Evolutionary conservation across 2,113 vertebrate genomes (phyloP).

Genomic region (Erpornis zantholeuca): DNA sequence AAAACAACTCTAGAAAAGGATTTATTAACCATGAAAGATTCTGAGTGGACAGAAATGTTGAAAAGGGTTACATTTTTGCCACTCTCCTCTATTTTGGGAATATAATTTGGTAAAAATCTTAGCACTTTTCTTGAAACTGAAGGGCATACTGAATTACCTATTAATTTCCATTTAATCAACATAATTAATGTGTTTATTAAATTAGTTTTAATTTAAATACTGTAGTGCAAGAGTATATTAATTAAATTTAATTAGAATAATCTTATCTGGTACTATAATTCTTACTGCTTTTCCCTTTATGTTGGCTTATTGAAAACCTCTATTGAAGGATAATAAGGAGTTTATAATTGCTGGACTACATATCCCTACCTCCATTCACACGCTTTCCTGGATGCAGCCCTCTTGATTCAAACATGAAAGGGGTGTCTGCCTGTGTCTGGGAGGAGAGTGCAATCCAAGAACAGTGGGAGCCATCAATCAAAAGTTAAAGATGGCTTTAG

Average conservation of each 20-base stretch:
- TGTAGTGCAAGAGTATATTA: not conserved
- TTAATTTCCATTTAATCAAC: not conserved
- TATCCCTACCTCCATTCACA: rapidly evolving
- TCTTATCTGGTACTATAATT: not conserved
- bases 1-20: not conserved
- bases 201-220: conserved; percentile 10
- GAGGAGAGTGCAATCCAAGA: not conserved
- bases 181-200: conserved; percentile 43
- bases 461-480: not conserved
- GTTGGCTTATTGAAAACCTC: not conserved
- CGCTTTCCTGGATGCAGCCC: not conserved
- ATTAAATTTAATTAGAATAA: conserved; percentile 48
- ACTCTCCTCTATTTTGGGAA: not conserved
- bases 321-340: not conserved
- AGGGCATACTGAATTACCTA: not conserved
- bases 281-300: not conserved
- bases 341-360: not conserved
- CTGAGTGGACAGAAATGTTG: not conserved
- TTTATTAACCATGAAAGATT: not conserved
- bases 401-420: not conserved
- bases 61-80: not conserved
- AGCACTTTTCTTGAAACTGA: not conserved
- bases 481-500: not conserved
- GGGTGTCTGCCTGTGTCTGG: rapidly evolving
- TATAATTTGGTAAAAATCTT: not conserved